These are phyloP conservation scores for Tolypeutes matacus DNA, from an alignment of 2,797 vertebrate species.

Conservation along the genomic window DNA sequence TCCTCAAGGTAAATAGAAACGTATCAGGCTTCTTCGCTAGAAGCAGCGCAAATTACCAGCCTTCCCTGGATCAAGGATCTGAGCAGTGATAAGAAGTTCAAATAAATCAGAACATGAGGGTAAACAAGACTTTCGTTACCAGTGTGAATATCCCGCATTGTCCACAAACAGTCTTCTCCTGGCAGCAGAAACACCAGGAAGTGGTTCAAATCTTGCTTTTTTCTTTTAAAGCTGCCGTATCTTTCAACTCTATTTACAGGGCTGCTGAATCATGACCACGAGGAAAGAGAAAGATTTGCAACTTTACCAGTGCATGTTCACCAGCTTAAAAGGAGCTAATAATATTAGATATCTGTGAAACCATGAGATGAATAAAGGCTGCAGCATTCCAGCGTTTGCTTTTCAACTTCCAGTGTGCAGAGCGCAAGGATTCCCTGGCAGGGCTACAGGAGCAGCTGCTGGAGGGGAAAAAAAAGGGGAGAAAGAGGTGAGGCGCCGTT, in stretches of 20 bases:
- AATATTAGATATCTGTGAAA: slow-evolving; percentile 17
- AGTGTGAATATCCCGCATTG: not conserved
- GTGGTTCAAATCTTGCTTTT: not conserved
- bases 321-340: not conserved
- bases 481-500: not conserved
- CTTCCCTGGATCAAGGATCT: slow-evolving; percentile 66
- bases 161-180: not conserved
- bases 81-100: slow-evolving; percentile 69
- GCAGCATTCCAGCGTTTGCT: slow-evolving; percentile 35
- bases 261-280: not conserved
- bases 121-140: slow-evolving; percentile 52
- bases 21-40: slow-evolving; percentile 31
- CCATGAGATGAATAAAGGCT: not conserved
- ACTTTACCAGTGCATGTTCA: not conserved
- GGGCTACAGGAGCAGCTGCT: slow-evolving; percentile 61
- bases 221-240: not conserved
- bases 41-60: slow-evolving; percentile 71
- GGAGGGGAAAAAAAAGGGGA: not conserved
- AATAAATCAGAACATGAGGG: slow-evolving; percentile 64
- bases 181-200: not conserved
- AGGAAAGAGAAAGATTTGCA: slow-evolving; percentile 25
- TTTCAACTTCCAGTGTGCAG: slow-evolving; percentile 48
- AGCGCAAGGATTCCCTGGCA: slow-evolving; percentile 59
- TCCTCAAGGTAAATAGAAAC: slow-evolving; percentile 77
- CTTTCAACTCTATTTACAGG: not conserved